Conservation (phyloP, 2,888 invertebrate genomes). For the Andricus curvator region DNA sequence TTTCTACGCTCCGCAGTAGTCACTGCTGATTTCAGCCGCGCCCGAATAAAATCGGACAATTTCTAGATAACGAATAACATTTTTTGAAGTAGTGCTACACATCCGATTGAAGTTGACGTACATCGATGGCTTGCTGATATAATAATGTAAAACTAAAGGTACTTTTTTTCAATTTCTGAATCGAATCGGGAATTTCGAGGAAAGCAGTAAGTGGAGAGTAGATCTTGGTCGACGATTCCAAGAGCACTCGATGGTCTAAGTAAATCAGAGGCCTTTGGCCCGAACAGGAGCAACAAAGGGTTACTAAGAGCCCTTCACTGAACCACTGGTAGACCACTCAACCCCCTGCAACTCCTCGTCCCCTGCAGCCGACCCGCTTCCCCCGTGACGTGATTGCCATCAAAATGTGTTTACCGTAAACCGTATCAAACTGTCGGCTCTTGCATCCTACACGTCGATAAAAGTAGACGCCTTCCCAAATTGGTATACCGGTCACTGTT, state of each 20-base stretch:
- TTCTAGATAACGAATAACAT: too few relatives aligned
- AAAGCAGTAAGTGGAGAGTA: slow-evolving; percentile 43
- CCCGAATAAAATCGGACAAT: too few relatives aligned
- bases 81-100: too few relatives aligned
- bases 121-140: neutral
- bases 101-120: too few relatives aligned
- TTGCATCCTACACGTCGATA: slow-evolving; percentile 58
- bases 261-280: slow-evolving; percentile 74
- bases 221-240: slow-evolving; percentile 68
- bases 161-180: slow-evolving; percentile 50
- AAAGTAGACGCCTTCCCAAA: slow-evolving; percentile 61
- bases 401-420: slow-evolving; percentile 78
- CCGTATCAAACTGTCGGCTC: slow-evolving; percentile 75
- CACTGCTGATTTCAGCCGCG: too few relatives aligned
- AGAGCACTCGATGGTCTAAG: slow-evolving; percentile 74
- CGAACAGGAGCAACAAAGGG: slow-evolving; percentile 75
- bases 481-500: slow-evolving; percentile 53
- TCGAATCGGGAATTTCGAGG: slow-evolving; percentile 50
- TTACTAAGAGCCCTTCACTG: slow-evolving; percentile 75
- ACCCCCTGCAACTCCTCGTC: slow-evolving; percentile 66
- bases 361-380: slow-evolving; percentile 63
- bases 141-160: neutral
- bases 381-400: slow-evolving; percentile 75
- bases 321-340: slow-evolving; percentile 64
- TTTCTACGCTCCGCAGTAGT: too few relatives aligned